Conservation (phyloP, 2,797 vertebrate species). For the Acanthis flammea region DNA sequence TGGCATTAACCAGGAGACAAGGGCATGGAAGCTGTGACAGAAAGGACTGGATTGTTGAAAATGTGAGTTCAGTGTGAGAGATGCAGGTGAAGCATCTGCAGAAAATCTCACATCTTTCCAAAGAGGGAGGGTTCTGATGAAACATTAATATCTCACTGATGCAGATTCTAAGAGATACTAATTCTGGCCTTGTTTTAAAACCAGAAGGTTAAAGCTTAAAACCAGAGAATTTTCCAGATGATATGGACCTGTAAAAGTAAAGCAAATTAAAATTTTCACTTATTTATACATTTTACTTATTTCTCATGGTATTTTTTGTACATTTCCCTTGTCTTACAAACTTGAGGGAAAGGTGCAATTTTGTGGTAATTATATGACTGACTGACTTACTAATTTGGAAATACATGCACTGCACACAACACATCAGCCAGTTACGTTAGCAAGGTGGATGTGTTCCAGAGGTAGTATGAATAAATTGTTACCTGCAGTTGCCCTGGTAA, state of each 20-base stretch:
- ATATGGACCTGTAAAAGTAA: background rate
- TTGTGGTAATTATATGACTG: background rate
- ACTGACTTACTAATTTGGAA: background rate
- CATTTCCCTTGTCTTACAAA: background rate
- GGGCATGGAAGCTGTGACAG: background rate
- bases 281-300: background rate
- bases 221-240: background rate
- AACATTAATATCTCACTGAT: background rate
- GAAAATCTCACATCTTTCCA: background rate
- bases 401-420: background rate
- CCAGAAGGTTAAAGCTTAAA: background rate
- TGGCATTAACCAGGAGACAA: background rate
- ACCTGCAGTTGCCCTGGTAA: constrained; percentile 41
- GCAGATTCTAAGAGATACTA: background rate
- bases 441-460: background rate
- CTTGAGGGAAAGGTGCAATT: background rate
- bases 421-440: background rate
- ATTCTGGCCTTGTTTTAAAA: background rate
- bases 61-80: background rate
- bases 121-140: background rate
- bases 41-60: background rate
- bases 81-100: background rate
- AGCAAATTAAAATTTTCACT: background rate
- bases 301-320: background rate
- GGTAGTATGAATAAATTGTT: constrained; percentile 1